Evolutionary conservation across 2,797 vertebrate species (phyloP).

Genomic region (Chrysocyon brachyurus): DNA sequence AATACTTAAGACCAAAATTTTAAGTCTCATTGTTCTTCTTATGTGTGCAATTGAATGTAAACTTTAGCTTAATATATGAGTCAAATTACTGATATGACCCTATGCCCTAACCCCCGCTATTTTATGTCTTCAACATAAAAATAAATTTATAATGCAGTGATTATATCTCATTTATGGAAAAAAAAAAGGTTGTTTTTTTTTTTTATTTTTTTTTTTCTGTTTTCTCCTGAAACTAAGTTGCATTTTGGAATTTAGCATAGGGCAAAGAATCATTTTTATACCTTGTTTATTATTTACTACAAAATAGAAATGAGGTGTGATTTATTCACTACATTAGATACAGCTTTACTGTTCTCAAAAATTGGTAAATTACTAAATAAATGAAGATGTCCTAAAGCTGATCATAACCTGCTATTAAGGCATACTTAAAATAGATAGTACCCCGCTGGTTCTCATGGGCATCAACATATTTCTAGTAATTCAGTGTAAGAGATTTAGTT

Average conservation of each 20-base stretch:
- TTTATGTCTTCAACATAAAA: not conserved
- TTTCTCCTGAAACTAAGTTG: not conserved
- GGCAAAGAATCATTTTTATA: not conserved
- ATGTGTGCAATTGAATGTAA: not conserved
- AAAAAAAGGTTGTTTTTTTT: not conserved
- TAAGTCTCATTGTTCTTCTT: not conserved
- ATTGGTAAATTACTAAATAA: slow-evolving; percentile 49
- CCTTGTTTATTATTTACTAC: not conserved
- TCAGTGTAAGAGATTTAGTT: slow-evolving; percentile 33
- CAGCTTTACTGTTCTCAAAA: not conserved
- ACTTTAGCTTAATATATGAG: not conserved
- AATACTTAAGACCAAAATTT: not conserved
- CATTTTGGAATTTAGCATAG: not conserved
- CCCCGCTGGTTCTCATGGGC: slow-evolving; percentile 22
- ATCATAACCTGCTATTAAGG: slow-evolving; percentile 53
- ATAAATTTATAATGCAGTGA: not conserved
- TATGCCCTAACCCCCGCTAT: fast-evolving
- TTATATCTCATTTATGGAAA: not conserved
- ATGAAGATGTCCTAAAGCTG: slow-evolving; percentile 20
- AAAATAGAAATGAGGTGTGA: not conserved
- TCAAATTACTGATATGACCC: fast-evolving
- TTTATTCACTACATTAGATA: not conserved
- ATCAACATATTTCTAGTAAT: slow-evolving; percentile 31
- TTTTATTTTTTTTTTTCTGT: not conserved
- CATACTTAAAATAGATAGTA: slow-evolving; percentile 61